Evolutionary conservation across 2,888 invertebrate genomes (phyloP), one percentile per base, ranked within the genome.

Genomic region (Drosophila setosimentum): DNA sequence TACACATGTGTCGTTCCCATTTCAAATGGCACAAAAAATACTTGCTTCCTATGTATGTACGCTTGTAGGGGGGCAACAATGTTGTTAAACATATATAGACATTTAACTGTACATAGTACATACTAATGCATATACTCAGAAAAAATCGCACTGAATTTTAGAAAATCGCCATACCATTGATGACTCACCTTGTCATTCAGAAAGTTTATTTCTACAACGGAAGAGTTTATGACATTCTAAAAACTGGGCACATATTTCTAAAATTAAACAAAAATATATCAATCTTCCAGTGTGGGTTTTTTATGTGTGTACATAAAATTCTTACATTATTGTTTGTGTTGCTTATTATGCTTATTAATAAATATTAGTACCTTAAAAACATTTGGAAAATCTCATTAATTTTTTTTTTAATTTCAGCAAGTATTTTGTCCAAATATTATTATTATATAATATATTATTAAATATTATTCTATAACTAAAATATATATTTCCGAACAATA

Each of bases 1-100:
- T 61, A 72, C 67, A 72, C 60, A 72, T 61, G 72, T 72, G 67
- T 57, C 59, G n/a, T 27, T 54, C 53, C 57, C 68, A 51, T 65
- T 65, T 42, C 16, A 35, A 57, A 40, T 40, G 63, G 40, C 63
- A 63, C 8, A 37, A 62, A 32, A 50, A 65, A 68, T 42, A 45
- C 65, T 65, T 58, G 35, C 50, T 55, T 37, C 49, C 40, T 63
- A 29, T 63, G 62, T 10, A 49, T 49, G 7, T n/a, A 1, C n/a
- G 50, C 55, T 50, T 27, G 32, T 5, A 18, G 11, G 21, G 40
- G 5, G 35, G 11, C 42, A 42, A 42, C 42, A 42, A 42, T 42
- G 42, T 11, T 21, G 42, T 42, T 42, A 21, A 16, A 30, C 37
- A 45, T 32, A 40, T 24, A 54, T 24, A 24, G 2, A 24, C 48